phyloP scores from a whole-genome alignment of 1,140 invertebrate genomes.

The Popillia japonica region DNA sequence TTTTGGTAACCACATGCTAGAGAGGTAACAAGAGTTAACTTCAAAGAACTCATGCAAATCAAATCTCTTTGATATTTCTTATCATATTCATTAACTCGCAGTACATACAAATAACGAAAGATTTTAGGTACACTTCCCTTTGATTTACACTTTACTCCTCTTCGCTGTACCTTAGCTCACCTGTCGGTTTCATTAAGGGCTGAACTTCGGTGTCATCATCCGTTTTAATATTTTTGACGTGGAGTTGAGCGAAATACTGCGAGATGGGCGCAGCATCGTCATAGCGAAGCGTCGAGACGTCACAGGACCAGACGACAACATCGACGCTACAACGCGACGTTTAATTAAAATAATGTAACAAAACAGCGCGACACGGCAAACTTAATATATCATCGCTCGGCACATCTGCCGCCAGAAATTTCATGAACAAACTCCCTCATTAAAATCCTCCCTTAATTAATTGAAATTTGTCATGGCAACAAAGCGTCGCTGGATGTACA shows the following conservation, averaged over 20 bases:
- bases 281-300: background rate
- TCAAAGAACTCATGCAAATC: too few relatives aligned
- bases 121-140: background rate
- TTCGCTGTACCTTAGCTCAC: background rate
- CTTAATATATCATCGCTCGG: slow-evolving; percentile 33
- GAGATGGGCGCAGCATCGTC: background rate
- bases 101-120: too few relatives aligned
- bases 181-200: slow-evolving; percentile 9
- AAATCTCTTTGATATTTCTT: too few relatives aligned
- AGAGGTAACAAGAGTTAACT: too few relatives aligned
- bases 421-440: slow-evolving; percentile 32
- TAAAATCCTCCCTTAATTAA: slow-evolving; percentile 34
- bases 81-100: too few relatives aligned
- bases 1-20: too few relatives aligned
- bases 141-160: background rate
- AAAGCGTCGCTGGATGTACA: slow-evolving; percentile 5
- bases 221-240: slow-evolving; percentile 11
- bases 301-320: slow-evolving; percentile 22
- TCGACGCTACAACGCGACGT: slow-evolving; percentile 27
- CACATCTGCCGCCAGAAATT: slow-evolving; percentile 34
- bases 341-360: slow-evolving; percentile 36
- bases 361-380: slow-evolving; percentile 32
- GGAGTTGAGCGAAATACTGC: background rate
- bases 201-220: background rate
- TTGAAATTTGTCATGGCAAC: slow-evolving; percentile 33